Base-by-base conservation (phyloP, 1,140 invertebrate genomes). In the Tetramorium simillimum region DNA sequence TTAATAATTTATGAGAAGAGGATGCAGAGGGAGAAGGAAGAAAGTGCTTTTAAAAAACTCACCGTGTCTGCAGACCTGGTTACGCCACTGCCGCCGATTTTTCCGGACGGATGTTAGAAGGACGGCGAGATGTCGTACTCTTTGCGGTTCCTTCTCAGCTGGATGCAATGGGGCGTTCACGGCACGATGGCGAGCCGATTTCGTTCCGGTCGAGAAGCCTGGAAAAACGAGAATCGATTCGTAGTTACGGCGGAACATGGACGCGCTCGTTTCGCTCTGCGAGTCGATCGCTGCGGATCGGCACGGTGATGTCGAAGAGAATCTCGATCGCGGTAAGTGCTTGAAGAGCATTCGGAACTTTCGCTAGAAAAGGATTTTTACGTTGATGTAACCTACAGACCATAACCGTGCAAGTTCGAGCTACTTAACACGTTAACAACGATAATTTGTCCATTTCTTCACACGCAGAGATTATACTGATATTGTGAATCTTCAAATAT, bases 171-270 rank as follows among this genome's bases (percentile, higher is more conserved):
- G 69, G 80, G 80, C 80, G 80, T 84, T 75, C 69, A 84, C 69
- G 80, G 69, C 80, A 53, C 24, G 80, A 49, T 60, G 80, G 80
- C 80, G 80, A 84, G 69, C 72, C 80, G 80, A 84, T 84, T 84
- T 46, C 80, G 80, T 84, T 84, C 80, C 80, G 69, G 80, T 84
- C 80, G 80, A 84, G 69, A 62, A 63, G 53, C n/a, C 69, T 28
- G 24, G 80, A 84, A 84, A 84, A 84, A 84, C 80, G 80, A 73
- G 80, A 84, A 84, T 84, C 80, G 80, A 84, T 84, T 84, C 80
- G 80, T 84, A 84, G 80, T 84, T 84, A 75, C 80, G 80, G 53
- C 69, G 43, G 70, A 84, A 84, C 80, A 84, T 46, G 80, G 56
- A 82, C 80, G 53, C 53, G 69, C 80, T 75, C 69, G 80, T 84